A percentile compares a stretch with the other conserved stretches of the same genome.
phyloP scores from a whole-genome alignment of 2,888 invertebrate species.

The Timandra comae region DNA sequence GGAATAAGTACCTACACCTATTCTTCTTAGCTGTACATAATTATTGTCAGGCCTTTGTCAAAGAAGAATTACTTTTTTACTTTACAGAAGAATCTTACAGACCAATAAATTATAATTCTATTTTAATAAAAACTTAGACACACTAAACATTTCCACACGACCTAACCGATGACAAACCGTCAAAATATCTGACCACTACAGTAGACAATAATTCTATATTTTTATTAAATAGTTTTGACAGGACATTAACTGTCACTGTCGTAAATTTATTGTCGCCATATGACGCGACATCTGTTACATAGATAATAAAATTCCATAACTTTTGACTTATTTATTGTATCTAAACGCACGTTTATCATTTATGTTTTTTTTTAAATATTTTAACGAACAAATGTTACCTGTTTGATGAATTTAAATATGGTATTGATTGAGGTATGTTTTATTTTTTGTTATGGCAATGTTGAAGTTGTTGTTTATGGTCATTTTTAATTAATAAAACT shows the following conservation, averaged over 20 bases:
- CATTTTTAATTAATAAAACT: too few species aligned
- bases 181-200: too few species aligned
- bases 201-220: conserved; percentile 20
- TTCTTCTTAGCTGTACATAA: too few species aligned
- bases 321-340: conserved; percentile 38
- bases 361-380: conserved; percentile 26
- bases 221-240: conserved; percentile 33
- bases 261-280: conserved; percentile 38
- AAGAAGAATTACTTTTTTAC: not conserved
- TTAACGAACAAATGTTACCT: conserved; percentile 7
- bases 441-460: conserved; percentile 1
- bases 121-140: not conserved
- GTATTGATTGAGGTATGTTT: not conserved
- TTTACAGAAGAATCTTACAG: too few species aligned
- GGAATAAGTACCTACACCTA: too few species aligned
- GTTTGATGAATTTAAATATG: not conserved
- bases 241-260: conserved; percentile 30
- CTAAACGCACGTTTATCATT: conserved; percentile 24
- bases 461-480: too few species aligned
- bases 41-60: not conserved
- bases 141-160: not conserved
- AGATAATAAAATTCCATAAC: conserved; percentile 31
- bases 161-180: not conserved
- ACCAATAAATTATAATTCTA: not conserved
- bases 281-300: conserved; percentile 43